These are phyloP conservation scores for Onychorhynchus coronatus DNA, from an alignment of 2,113 vertebrate genomes.

Conservation along the genomic window DNA sequence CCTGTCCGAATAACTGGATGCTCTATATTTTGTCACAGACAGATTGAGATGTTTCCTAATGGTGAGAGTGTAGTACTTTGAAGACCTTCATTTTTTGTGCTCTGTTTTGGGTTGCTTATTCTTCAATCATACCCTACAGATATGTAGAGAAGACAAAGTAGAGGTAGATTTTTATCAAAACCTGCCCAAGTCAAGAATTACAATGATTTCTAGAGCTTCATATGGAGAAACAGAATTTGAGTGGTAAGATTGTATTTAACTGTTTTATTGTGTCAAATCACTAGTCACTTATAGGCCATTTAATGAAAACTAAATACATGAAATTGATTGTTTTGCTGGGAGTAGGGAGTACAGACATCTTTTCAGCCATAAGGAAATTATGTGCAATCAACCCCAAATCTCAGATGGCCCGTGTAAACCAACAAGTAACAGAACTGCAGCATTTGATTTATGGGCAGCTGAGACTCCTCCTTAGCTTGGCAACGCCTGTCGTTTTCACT, in stretches of 20 bases:
- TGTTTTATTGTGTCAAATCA: not conserved
- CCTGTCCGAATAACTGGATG: not conserved
- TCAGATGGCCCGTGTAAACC: not conserved
- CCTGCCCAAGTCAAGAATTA: not conserved
- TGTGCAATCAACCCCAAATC: not conserved
- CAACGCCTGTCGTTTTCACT: not conserved
- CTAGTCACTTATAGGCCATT: not conserved
- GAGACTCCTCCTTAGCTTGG: slow-evolving; percentile 1
- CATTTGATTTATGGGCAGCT: slow-evolving; percentile 10
- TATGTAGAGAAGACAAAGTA: not conserved
- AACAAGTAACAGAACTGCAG: not conserved
- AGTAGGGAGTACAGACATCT: not conserved
- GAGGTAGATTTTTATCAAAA: not conserved
- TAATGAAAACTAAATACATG: not conserved
- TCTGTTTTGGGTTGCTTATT: not conserved
- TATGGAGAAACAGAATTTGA: not conserved
- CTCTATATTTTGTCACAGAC: not conserved
- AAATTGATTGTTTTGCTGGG: not conserved
- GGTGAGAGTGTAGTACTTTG: not conserved
- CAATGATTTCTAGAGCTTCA: not conserved
- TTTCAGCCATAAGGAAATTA: not conserved
- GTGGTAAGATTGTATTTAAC: not conserved
- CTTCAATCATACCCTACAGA: not conserved
- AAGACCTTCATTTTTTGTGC: not conserved
- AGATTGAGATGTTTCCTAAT: not conserved